These are phyloP conservation scores for Pollachius pollachius DNA, from an alignment of 2,113 vertebrate genomes.

Conservation along the genomic window DNA sequence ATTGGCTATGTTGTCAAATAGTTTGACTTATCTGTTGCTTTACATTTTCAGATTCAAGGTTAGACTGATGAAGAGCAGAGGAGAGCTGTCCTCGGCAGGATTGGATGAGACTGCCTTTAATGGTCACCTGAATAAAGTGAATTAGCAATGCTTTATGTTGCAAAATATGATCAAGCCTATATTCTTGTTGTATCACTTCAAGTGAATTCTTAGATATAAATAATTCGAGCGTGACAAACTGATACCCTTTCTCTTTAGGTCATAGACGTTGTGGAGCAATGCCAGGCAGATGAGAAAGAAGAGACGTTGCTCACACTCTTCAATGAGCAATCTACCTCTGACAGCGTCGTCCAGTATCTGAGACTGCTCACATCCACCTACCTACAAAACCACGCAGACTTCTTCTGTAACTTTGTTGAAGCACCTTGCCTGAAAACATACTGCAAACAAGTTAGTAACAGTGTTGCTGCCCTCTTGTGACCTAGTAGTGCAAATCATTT, in stretches of 20 bases:
- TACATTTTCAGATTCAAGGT: slow-evolving; percentile 74
- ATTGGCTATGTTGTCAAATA: not conserved
- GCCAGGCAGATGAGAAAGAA: slow-evolving; percentile 65
- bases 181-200: not conserved
- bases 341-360: slow-evolving; percentile 78
- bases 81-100: slow-evolving; percentile 63
- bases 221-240: not conserved
- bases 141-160: slow-evolving; percentile 14
- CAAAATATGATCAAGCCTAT: not conserved
- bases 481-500: not conserved
- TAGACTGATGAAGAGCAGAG: slow-evolving; percentile 55
- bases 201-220: not conserved
- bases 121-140: slow-evolving; percentile 69
- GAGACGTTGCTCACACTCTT: slow-evolving; percentile 70
- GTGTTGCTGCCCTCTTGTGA: slow-evolving; percentile 41
- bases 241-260: slow-evolving; percentile 62
- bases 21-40: not conserved
- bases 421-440: slow-evolving; percentile 76
- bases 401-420: slow-evolving; percentile 82
- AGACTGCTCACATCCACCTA: slow-evolving; percentile 81
- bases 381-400: slow-evolving; percentile 76
- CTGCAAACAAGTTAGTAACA: slow-evolving; percentile 74
- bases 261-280: slow-evolving; percentile 71
- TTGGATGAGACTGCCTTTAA: slow-evolving; percentile 70
- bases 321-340: slow-evolving; percentile 74